Conservation (phyloP, 2,797 vertebrate genomes). For the Pteronotus mesoamericanus region DNA sequence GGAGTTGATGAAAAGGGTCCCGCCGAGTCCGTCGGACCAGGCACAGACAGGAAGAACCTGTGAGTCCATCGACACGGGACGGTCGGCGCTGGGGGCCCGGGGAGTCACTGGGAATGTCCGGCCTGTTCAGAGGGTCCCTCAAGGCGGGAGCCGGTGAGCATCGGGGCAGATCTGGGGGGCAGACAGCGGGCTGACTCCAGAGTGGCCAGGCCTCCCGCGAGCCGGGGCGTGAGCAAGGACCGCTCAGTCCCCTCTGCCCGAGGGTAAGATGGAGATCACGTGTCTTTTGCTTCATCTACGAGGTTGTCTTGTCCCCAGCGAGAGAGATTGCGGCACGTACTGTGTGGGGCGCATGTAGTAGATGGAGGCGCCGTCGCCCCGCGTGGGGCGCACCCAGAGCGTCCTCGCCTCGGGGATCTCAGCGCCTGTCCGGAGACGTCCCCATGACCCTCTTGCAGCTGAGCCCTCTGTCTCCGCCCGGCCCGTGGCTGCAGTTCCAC, state of each 20-base stretch:
- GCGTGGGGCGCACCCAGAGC: neutral
- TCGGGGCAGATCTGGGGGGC: neutral
- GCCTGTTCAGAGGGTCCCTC: neutral
- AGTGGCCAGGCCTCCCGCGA: too few relatives aligned
- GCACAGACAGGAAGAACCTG: neutral
- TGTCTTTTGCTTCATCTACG: neutral
- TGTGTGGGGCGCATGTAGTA: neutral
- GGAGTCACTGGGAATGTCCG: neutral
- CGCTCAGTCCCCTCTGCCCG: rapidly evolving
- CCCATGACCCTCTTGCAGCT: too few relatives aligned
- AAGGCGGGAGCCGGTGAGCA: neutral
- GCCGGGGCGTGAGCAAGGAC: too few relatives aligned
- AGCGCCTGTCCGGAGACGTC: neutral
- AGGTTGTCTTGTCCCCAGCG: neutral
- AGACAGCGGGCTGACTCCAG: too few relatives aligned
- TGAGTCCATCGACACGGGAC: neutral
- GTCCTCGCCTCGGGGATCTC: neutral
- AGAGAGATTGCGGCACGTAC: neutral
- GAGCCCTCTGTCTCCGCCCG: neutral
- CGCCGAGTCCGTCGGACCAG: neutral
- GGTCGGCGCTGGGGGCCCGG: neutral
- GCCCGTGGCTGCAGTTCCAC: rapidly evolving
- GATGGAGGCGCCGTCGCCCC: neutral
- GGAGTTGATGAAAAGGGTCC: neutral
- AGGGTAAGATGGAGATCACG: too few relatives aligned